phyloP scores from a whole-genome alignment of 1,140 invertebrate genomes.

The Eciton burchellii region DNA sequence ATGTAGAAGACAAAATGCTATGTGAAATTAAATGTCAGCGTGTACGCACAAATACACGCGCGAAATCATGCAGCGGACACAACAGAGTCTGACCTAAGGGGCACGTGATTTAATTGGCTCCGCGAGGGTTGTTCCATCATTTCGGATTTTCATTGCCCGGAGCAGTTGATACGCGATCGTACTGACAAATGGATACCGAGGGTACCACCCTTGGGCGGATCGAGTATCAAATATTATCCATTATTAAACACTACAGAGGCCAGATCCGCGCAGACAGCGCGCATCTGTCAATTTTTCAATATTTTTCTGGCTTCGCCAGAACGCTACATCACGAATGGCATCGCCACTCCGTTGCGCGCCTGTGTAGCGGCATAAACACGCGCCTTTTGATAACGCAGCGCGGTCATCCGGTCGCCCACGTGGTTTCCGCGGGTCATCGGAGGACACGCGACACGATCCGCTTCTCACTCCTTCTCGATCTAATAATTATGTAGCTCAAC shows the following conservation, averaged over 20 bases:
- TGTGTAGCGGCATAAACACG: constrained; percentile 30
- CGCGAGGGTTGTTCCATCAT: constrained; percentile 25
- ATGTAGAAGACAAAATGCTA: not conserved
- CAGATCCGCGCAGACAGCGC: constrained; percentile 13
- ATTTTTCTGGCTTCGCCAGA: constrained; percentile 49
- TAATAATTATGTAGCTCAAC: not conserved
- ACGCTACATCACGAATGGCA: constrained; percentile 17
- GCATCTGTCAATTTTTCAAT: constrained; percentile 52
- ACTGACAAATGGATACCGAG: constrained; percentile 34
- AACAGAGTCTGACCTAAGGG: not conserved
- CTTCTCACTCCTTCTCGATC: not conserved
- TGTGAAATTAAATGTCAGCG: not conserved
- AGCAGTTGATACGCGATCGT: constrained; percentile 15
- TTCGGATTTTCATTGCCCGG: constrained; percentile 37
- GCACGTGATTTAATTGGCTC: constrained; percentile 1
- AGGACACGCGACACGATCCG: not conserved
- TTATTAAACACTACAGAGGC: constrained; percentile 56
- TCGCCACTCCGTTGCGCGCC: constrained; percentile 19
- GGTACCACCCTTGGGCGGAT: constrained; percentile 26
- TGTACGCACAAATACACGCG: too few species aligned
- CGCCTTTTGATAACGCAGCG: constrained; percentile 32
- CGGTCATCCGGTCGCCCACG: constrained; percentile 13
- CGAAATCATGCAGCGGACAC: not conserved
- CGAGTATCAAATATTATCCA: constrained; percentile 59
- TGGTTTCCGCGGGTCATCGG: not conserved